These are phyloP conservation scores for Malurus splendens DNA, from an alignment of 2,797 vertebrate species.

Conservation along the genomic window DNA sequence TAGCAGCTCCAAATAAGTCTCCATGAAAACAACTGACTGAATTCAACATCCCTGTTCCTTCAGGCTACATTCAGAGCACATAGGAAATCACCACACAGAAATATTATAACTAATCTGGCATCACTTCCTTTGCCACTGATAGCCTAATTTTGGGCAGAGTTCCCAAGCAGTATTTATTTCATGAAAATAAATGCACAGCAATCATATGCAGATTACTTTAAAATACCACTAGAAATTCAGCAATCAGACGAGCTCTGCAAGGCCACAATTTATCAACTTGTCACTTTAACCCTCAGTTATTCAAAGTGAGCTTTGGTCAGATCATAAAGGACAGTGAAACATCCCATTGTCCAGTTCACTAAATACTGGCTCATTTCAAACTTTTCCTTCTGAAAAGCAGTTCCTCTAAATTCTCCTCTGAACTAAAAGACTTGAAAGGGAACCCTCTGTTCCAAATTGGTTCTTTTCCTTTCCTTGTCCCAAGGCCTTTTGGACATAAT, in stretches of 20 bases:
- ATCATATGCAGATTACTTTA: not conserved
- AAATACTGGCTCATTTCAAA: not conserved
- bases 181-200: not conserved
- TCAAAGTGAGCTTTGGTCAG: not conserved
- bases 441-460: conserved; percentile 35
- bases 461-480: conserved; percentile 32
- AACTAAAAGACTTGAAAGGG: conserved; percentile 10
- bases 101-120: not conserved
- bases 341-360: not conserved
- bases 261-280: not conserved
- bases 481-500: conserved; percentile 49
- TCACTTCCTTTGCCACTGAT: not conserved
- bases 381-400: not conserved
- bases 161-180: not conserved
- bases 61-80: not conserved
- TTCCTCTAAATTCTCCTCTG: not conserved
- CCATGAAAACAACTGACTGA: not conserved
- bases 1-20: not conserved
- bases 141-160: not conserved
- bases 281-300: not conserved
- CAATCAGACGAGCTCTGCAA: not conserved
- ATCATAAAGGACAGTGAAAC: not conserved
- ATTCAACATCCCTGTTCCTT: not conserved
- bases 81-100: not conserved
- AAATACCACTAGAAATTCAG: not conserved